Conservation (phyloP, 2,797 vertebrate genomes). For the Carcharodon carcharias region DNA sequence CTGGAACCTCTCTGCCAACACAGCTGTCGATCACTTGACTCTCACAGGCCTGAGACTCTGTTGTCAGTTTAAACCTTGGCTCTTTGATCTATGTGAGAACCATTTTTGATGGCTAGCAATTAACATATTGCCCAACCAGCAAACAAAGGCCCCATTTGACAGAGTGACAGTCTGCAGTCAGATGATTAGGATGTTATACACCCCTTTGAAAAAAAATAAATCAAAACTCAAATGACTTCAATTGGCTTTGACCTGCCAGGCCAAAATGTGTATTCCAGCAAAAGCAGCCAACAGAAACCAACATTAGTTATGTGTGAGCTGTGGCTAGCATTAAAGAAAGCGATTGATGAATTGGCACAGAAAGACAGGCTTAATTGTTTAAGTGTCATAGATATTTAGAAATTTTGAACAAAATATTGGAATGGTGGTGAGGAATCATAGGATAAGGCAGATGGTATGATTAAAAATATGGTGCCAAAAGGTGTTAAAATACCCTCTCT, state of each 20-base stretch:
- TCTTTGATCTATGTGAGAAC: not conserved
- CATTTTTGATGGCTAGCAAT: not conserved
- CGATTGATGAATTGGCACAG: not conserved
- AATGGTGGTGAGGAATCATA: not conserved
- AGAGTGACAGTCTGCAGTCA: not conserved
- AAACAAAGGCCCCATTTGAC: not conserved
- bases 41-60: not conserved
- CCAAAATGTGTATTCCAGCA: not conserved
- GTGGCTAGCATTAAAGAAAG: not conserved
- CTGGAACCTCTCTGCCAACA: not conserved
- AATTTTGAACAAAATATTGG: slow-evolving; percentile 7
- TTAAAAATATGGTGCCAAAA: not conserved
- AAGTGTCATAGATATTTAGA: not conserved
- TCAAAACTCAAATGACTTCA: not conserved
- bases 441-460: not conserved
- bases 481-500: not conserved
- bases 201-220: not conserved
- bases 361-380: not conserved
- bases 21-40: not conserved
- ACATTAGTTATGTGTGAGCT: not conserved
- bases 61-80: not conserved
- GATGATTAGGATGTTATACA: not conserved
- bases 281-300: not conserved
- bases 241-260: not conserved
- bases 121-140: not conserved